Evolutionary conservation across 2,113 vertebrate genomes (phyloP).

Genomic region (Struthidea cinerea): DNA sequence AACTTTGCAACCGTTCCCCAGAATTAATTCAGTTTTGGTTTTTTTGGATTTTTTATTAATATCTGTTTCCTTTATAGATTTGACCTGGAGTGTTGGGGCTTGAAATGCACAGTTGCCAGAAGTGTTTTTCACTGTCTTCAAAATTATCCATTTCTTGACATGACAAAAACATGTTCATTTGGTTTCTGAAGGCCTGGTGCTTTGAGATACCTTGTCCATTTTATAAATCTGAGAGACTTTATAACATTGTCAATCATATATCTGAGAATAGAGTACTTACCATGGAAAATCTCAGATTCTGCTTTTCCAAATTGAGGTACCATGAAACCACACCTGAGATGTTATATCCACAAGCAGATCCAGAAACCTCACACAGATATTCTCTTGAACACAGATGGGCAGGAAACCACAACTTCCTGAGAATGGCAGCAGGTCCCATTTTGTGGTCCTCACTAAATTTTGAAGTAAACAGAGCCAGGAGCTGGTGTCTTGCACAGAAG

Average conservation of each 20-base stretch:
- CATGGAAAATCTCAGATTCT: background rate
- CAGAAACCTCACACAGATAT: background rate
- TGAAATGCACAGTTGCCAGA: background rate
- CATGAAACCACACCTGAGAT: background rate
- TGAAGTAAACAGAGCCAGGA: background rate
- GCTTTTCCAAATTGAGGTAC: background rate
- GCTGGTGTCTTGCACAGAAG: background rate
- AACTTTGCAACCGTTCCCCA: background rate
- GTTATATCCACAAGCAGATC: background rate
- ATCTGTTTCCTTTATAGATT: background rate
- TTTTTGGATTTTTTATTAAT: no score
- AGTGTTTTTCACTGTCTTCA: background rate
- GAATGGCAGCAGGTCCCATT: background rate
- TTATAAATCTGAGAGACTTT: background rate
- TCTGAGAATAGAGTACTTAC: background rate
- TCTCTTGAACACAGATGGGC: background rate
- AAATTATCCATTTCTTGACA: background rate
- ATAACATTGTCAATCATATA: background rate
- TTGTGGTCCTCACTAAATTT: background rate
- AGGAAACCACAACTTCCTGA: background rate
- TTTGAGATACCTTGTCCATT: background rate
- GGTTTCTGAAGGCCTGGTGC: background rate
- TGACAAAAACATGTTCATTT: background rate
- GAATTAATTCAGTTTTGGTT: background rate
- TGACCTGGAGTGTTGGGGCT: background rate